These are phyloP conservation scores for Nyctibius bracteatus DNA, from an alignment of 2,113 vertebrate species.

Conservation along the genomic window DNA sequence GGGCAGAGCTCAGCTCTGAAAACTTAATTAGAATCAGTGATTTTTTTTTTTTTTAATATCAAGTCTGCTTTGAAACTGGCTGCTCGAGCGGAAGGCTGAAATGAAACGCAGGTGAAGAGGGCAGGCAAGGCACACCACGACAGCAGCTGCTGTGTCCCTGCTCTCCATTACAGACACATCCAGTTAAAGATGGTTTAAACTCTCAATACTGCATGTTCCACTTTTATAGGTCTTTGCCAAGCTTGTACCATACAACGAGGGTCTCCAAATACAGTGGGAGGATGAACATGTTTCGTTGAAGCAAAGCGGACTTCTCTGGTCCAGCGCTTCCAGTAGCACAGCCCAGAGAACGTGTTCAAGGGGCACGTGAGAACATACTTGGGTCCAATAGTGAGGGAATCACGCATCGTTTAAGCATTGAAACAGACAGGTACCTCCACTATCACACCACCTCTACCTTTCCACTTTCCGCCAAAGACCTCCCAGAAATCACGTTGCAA, in stretches of 20 bases:
- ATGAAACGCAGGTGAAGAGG: accelerated
- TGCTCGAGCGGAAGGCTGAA: no score
- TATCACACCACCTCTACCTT: not conserved
- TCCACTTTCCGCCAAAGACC: no score
- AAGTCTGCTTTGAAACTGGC: not conserved
- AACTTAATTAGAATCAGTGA: accelerated
- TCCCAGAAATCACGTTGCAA: not conserved
- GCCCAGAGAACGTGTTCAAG: accelerated
- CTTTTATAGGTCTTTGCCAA: accelerated
- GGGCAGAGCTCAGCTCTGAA: not conserved
- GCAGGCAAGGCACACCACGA: accelerated
- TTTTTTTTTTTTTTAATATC: not conserved
- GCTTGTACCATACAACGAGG: accelerated
- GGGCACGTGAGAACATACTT: accelerated
- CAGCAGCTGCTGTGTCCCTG: accelerated
- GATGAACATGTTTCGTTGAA: accelerated
- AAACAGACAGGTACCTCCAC: not conserved
- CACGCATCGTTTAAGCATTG: accelerated
- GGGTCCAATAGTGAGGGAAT: accelerated
- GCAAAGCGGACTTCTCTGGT: accelerated
- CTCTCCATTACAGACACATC: not conserved
- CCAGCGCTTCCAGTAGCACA: not conserved
- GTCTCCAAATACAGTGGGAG: accelerated
- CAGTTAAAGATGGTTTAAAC: accelerated
- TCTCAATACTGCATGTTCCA: accelerated